Conservation (phyloP, 2,113 vertebrate genomes). For the Peromyscus californicus region DNA sequence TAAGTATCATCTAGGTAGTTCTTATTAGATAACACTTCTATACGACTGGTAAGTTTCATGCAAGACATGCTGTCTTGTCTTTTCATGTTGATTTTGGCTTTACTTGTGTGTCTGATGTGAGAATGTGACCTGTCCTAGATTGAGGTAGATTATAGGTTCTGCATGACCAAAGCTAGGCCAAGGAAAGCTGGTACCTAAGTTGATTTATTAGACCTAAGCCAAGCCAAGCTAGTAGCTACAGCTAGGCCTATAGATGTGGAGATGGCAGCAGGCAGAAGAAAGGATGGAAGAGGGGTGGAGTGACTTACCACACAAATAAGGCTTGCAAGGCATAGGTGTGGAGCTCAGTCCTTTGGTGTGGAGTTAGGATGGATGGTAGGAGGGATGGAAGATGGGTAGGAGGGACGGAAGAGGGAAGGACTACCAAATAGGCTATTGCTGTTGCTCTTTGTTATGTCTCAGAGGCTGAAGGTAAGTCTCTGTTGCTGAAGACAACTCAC, state of each 20-base stretch:
- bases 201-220: background rate
- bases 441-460: background rate
- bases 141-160: background rate
- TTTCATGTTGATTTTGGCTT: background rate
- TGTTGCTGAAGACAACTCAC: background rate
- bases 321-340: background rate
- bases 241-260: background rate
- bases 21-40: background rate
- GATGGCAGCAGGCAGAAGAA: background rate
- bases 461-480: background rate
- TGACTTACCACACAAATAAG: background rate
- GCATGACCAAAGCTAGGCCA: background rate
- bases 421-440: background rate
- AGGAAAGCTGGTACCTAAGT: background rate
- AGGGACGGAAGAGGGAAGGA: background rate
- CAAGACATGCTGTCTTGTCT: background rate
- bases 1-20: background rate
- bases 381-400: background rate
- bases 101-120: background rate
- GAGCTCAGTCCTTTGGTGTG: background rate
- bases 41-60: background rate
- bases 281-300: background rate
- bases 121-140: background rate
- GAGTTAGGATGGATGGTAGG: background rate
- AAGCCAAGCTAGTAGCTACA: background rate